These are phyloP conservation scores for Lepidocyrtoides sp. DNA, from an alignment of 2,888 invertebrate genomes.

Conservation along the genomic window DNA sequence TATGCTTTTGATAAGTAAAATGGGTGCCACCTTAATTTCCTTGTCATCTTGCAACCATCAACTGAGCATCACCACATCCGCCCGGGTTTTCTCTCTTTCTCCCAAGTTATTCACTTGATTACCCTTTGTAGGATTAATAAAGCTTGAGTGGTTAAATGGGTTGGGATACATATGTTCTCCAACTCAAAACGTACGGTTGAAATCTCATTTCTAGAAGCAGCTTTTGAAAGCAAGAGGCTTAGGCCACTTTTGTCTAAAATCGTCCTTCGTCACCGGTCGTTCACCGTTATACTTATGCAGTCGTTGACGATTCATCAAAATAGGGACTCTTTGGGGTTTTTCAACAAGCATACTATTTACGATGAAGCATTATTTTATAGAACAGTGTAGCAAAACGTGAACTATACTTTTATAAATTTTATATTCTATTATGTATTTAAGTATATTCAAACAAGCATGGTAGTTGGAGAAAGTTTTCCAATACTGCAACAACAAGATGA, in stretches of 20 bases:
- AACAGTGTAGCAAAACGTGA: too few species aligned
- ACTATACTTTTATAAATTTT: too few species aligned
- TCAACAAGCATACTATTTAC: not conserved
- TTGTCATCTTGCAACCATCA: not conserved
- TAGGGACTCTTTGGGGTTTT: too few species aligned
- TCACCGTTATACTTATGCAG: not conserved
- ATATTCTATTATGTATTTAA: not conserved
- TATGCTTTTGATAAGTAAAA: not conserved
- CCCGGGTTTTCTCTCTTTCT: not conserved
- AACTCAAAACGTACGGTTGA: too few species aligned
- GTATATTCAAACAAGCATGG: too few species aligned
- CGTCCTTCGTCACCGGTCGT: constrained; percentile 24
- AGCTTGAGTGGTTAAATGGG: constrained; percentile 16
- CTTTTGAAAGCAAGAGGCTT: not conserved
- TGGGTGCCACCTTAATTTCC: constrained; percentile 2
- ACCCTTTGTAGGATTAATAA: not conserved
- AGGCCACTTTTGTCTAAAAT: too few species aligned
- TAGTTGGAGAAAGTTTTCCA: constrained; percentile 14
- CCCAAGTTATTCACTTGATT: not conserved
- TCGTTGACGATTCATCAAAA: not conserved
- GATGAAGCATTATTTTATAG: too few species aligned
- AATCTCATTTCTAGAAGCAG: too few species aligned
- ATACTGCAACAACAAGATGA: not conserved
- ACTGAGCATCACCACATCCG: not conserved
- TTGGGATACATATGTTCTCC: too few species aligned